Evolutionary conservation across 2,113 vertebrate species (phyloP), one percentile per base, ranked within the genome.

Genomic region (Caretta caretta): DNA sequence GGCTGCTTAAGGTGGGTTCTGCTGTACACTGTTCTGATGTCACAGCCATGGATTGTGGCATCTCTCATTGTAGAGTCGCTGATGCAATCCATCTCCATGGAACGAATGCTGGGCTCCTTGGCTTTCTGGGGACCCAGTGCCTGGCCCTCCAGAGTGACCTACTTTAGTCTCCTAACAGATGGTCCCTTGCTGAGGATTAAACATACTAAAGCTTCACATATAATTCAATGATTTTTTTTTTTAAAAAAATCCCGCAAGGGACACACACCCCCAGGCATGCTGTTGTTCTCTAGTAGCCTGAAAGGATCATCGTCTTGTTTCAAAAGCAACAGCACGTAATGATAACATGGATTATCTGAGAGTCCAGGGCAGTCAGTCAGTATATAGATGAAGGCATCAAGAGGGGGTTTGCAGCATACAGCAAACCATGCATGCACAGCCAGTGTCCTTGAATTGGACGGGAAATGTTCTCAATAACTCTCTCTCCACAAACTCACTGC

Each of bases 91-190:
- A 57, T 46, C 38, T 42, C 72, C 38, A 19, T 46, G 72, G 22
- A 46, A 42, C 9, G 2, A 25, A 46, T 0, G 2, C 59, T 46
- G 31, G 92, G 80, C 82, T 92, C 12, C 80, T 25, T 93, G 90
- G 90, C 91, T 94, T 95, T 29, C 88, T 88, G 84, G 84, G 84
- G 93, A 95, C 0, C 42, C 90, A 92, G 10, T n/a, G 84, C 90
- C 25, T 46, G 11, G 86, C n/a, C 65, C 10, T 93, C 87, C 97
- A 91, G 88, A 91, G 84, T 97, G 97, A 97, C 97, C 96, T 95
- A 96, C 92, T 97, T 98, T 92, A 88, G 84, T 76, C 87, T 94
- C 90, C 89, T 53, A 93, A 76, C 97, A 97, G 97, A 97, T 97
- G 96, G 97, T 76, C 80, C 92, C 86, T 92, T 86, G 53, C 0